Conservation (phyloP, 2,888 invertebrate species). For the Polylopha cassiicola region DNA sequence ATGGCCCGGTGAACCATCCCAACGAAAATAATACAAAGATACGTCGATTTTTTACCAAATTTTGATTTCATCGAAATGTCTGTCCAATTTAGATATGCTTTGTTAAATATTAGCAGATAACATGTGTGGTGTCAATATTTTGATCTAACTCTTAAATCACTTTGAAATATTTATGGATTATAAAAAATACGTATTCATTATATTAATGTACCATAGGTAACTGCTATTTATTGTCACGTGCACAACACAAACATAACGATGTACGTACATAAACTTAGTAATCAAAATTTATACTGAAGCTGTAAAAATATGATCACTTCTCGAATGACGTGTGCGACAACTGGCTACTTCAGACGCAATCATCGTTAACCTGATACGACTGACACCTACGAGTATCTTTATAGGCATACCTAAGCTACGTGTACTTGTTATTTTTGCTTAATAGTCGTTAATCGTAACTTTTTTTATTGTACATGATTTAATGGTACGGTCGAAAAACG, state of each 20-base stretch:
- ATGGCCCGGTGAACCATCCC: constrained; percentile 65
- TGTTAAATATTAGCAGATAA: constrained; percentile 7
- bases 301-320: constrained; percentile 44
- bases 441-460: too few species aligned
- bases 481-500: not conserved
- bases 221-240: too few species aligned
- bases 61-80: constrained; percentile 50
- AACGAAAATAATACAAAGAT: constrained; percentile 67
- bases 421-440: not conserved
- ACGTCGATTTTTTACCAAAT: constrained; percentile 51
- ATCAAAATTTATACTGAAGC: constrained; percentile 42
- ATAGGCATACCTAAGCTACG: not conserved
- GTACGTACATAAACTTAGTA: constrained; percentile 20
- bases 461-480: too few species aligned
- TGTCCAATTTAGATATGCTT: constrained; percentile 34
- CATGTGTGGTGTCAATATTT: constrained; percentile 41
- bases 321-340: constrained; percentile 36
- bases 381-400: too few species aligned
- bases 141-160: constrained; percentile 41
- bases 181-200: too few species aligned
- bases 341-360: constrained; percentile 44
- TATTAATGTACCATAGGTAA: too few species aligned
- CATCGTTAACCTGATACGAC: constrained; percentile 51
- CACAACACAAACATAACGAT: constrained; percentile 20
- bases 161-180: too few species aligned